These are phyloP conservation scores for Epinephelus lanceolatus DNA, from an alignment of 2,113 vertebrate genomes.

Conservation along the genomic window DNA sequence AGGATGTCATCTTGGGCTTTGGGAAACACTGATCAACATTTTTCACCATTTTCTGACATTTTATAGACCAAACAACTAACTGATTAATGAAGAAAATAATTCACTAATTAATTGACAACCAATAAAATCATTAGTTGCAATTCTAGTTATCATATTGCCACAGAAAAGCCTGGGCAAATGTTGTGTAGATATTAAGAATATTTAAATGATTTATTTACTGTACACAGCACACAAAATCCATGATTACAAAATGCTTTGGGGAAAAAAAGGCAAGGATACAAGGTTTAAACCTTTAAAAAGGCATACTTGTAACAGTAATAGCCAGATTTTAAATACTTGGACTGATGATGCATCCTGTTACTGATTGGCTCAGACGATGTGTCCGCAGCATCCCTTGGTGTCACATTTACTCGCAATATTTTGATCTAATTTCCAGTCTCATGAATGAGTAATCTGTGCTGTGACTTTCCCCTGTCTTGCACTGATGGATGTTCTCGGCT, in stretches of 20 bases:
- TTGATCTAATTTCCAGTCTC: constrained; percentile 27
- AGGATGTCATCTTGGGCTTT: too few species aligned
- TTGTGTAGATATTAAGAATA: too few species aligned
- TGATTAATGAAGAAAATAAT: too few species aligned
- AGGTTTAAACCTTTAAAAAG: not conserved
- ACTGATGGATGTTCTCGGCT: constrained; percentile 16
- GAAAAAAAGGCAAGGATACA: too few species aligned
- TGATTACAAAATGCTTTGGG: not conserved
- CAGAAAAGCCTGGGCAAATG: not conserved
- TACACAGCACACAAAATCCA: not conserved
- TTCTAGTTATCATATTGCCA: not conserved
- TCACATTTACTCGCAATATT: constrained; percentile 26
- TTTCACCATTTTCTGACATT: too few species aligned
- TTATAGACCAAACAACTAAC: too few species aligned
- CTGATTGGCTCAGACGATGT: not conserved
- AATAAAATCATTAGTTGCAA: too few species aligned
- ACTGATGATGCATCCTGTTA: not conserved
- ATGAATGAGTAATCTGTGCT: constrained; percentile 24
- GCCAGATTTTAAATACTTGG: not conserved
- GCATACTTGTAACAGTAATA: not conserved
- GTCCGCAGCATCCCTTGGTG: constrained; percentile 11
- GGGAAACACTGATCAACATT: too few species aligned
- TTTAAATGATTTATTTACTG: not conserved
- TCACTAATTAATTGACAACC: too few species aligned
- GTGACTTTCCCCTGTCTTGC: not conserved